Base-by-base conservation (phyloP, 2,797 vertebrate genomes). In the Chaetodon trifasciatus region DNA sequence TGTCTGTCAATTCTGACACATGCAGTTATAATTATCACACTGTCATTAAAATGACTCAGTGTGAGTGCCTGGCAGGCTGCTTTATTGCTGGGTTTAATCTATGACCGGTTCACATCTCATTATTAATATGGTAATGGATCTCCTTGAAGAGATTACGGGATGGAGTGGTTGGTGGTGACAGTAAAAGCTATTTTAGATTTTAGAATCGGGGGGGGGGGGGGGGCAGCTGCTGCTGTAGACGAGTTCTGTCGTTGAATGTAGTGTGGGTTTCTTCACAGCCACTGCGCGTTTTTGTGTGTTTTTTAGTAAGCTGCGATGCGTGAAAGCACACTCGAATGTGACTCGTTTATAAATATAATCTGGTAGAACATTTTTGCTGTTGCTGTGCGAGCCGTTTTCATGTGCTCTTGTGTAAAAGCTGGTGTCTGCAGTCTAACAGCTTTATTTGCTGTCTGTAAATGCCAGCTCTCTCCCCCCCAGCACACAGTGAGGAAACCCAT, bases 111-210 rank as follows among this genome's bases (percentile, higher is more conserved):
- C 88, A 93, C 91, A 94, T 94, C 93, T 94, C 90, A 94, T 94
- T 94, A 95, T 96, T 95, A 95, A 94, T 93, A 95, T 95, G 94
- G 91, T 95, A 95, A 95, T 95, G 92, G 93, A 89, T 90, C 94
- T 94, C 93, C 92, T 93, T 91, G 86, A 92, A 89, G 88, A 93
- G 90, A 94, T 94, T 91, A 94, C 88, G 78, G 83, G 82, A 90
- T 86, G 90, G 88, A 90, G 89, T 88, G 90, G 88, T 87, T 88
- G 90, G 78, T 88, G 81, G 81, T 91, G 93, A 91, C 87, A 88
- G 85, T 89, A 87, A 90, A 91, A 92, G 91, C 89, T 92, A 92
- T 93, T 93, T 94, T 91, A 87, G 88, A 89, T 88, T 89, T 91
- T 78, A 76, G 86, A 89, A 88, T 81, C 86, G 44, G 81, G 82